A percentile compares a stretch with the other conserved stretches of the same genome.
phyloP scores from a whole-genome alignment of 2,888 invertebrate species.

The Ellobium chinense region DNA sequence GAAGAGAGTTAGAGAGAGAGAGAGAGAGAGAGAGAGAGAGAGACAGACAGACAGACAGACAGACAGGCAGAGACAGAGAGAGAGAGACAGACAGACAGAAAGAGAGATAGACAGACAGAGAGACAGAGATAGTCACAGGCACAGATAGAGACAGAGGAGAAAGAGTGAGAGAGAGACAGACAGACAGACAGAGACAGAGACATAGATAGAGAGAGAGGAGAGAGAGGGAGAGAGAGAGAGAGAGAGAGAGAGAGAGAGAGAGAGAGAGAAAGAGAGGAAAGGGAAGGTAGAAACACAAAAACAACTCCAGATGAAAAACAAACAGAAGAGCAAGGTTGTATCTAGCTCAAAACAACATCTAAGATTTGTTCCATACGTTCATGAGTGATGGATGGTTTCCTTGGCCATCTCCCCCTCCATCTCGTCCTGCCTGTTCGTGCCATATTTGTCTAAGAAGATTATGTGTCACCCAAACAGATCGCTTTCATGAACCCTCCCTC shows the following conservation, averaged over 20 bases:
- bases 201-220: neutral
- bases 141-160: neutral
- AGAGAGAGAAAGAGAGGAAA: neutral
- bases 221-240: neutral
- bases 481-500: too few relatives aligned
- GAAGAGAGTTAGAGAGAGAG: too few relatives aligned
- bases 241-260: slow-evolving; percentile 15
- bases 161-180: neutral
- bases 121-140: too few relatives aligned
- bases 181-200: neutral
- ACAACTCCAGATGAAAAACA: neutral
- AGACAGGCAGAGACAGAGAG: too few relatives aligned
- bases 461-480: too few relatives aligned
- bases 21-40: slow-evolving; percentile 9
- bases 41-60: neutral
- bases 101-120: neutral
- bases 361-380: too few relatives aligned
- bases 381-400: too few relatives aligned
- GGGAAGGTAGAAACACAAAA: neutral
- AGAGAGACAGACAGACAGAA: neutral
- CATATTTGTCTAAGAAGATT: too few relatives aligned
- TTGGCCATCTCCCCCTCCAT: too few relatives aligned
- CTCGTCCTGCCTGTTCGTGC: too few relatives aligned
- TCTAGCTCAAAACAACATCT: too few relatives aligned
- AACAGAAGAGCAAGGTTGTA: too few relatives aligned